Evolutionary conservation across 1,140 invertebrate species (phyloP).

Genomic region (Chironomus tepperi): DNA sequence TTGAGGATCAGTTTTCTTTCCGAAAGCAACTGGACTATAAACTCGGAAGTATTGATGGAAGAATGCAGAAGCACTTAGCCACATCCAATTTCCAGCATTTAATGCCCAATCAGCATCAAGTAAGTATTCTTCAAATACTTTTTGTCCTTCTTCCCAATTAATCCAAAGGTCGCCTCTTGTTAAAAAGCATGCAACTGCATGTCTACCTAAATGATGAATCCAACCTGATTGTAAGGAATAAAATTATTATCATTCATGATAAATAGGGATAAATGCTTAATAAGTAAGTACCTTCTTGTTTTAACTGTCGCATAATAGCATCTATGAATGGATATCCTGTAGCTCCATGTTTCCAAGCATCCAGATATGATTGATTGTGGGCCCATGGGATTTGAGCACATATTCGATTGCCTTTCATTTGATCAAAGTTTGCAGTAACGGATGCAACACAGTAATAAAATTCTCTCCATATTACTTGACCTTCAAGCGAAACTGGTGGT

Average conservation of each 20-base stretch:
- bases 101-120: slow-evolving; percentile 68
- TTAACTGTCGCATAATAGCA: slow-evolving; percentile 66
- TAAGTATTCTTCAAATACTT: slow-evolving; percentile 60
- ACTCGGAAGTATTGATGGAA: slow-evolving; percentile 67
- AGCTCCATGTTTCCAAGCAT: slow-evolving; percentile 57
- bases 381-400: slow-evolving; percentile 67
- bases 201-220: slow-evolving; percentile 66
- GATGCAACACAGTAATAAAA: slow-evolving; percentile 64
- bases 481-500: slow-evolving; percentile 51
- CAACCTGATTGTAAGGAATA: no score
- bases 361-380: slow-evolving; percentile 49
- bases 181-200: slow-evolving; percentile 64
- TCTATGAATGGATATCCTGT: slow-evolving; percentile 74
- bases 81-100: slow-evolving; percentile 75
- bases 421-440: slow-evolving; percentile 62
- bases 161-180: slow-evolving; percentile 56
- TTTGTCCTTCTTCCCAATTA: slow-evolving; percentile 53
- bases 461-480: slow-evolving; percentile 66
- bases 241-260: no score
- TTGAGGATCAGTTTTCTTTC: slow-evolving; percentile 62
- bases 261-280: no score
- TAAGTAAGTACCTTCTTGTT: no score
- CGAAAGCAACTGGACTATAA: slow-evolving; percentile 66
- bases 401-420: slow-evolving; percentile 58
- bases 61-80: slow-evolving; percentile 67